Base-by-base conservation (phyloP, 2,113 vertebrate genomes). In the Anhinga anhinga region DNA sequence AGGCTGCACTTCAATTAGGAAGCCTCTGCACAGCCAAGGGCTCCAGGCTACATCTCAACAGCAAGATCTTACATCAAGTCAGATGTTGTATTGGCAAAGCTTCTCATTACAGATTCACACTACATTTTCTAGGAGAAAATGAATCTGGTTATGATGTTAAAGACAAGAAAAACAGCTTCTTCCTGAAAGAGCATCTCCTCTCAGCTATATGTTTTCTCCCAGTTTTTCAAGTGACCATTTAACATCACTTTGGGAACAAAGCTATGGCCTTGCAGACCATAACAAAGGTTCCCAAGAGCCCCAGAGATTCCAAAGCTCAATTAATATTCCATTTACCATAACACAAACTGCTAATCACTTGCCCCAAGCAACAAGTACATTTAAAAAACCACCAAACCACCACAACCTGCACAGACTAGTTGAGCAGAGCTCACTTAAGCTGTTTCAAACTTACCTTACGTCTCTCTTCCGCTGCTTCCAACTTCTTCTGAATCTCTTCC, bases 391-490 rank as follows among this genome's bases (percentile, higher is more conserved):
- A 6, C 8, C 40, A 23, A 5, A 6, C 8, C 40, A 27, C 4
- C 26, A 16, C 6, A 36, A 4, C 22, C 34, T 19, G 42, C 67
- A 47, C 17, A 10, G 7, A 9, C 0, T 7, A 26, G n/a, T 1
- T 14, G 36, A 74, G 84, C 69, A 82, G 81, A 70, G 76, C 79
- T 83, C 45, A 23, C 62, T 55, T 12, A 20, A n/a, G 15, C 52
- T 7, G 18, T 13, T 58, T 29, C 67, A 38, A 15, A 7, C 72
- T 96, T 98, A 99, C 99, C 99, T 99, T 99, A 80, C 99, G 99
- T 95, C 99, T 99, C 97, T 99, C 99, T 87, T 99, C 99, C 79
- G 99, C 99, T 15, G 99, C 99, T 85, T 99, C 99, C 98, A 99
- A 72, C 95, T 99, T 99, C 97, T 97, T 99, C 97, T 99, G 99